Conservation (phyloP, 1,140 invertebrate species). For the Aphelenchoides besseyi region DNA sequence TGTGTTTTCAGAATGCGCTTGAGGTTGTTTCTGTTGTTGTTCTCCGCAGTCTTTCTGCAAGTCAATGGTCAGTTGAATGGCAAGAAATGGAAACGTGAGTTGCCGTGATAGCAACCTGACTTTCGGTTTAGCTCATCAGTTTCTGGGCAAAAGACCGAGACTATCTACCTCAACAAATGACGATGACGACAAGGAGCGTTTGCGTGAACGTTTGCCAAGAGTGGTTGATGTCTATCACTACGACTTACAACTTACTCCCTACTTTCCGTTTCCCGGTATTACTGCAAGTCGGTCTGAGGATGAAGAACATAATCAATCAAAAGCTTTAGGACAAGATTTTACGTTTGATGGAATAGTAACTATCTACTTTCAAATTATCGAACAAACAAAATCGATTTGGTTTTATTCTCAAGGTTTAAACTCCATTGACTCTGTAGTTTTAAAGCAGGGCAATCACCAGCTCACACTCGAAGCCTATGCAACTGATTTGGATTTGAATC, state of each 20-base stretch:
- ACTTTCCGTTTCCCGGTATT: constrained; percentile 5
- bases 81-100: background rate
- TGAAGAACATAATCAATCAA: background rate
- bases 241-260: background rate
- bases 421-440: background rate
- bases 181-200: background rate
- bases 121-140: background rate
- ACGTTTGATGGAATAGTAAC: background rate
- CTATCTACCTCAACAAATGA: background rate
- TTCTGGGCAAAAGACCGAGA: background rate
- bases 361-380: background rate
- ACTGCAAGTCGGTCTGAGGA: background rate
- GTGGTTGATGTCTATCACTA: background rate
- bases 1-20: background rate
- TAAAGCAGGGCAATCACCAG: constrained; percentile 1
- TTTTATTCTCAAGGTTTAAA: background rate
- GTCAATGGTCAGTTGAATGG: background rate
- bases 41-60: background rate
- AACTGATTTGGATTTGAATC: background rate
- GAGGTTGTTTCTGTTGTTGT: background rate
- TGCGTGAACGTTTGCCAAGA: background rate
- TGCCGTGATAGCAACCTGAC: background rate
- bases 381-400: background rate
- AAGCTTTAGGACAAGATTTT: background rate
- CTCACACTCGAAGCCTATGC: background rate